Evolutionary conservation across 2,797 vertebrate species (phyloP).

Genomic region (Carduelis carduelis): DNA sequence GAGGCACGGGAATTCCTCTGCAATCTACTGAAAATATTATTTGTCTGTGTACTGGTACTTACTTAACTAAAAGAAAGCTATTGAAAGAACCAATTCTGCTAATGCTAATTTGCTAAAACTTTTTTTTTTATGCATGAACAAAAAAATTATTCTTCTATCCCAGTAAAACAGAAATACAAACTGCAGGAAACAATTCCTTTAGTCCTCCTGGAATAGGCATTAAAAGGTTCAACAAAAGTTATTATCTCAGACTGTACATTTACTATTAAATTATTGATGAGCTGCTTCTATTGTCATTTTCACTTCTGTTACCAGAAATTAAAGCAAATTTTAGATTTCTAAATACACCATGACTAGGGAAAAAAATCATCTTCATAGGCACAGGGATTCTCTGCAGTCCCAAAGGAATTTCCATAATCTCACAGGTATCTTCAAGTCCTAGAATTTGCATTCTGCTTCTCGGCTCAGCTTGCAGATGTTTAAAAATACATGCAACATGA

Average conservation of each 20-base stretch:
- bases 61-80: neutral
- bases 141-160: neutral
- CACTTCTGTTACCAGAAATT: neutral
- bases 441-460: constrained; percentile 48
- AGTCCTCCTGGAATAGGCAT: neutral
- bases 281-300: neutral
- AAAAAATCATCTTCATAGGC: neutral
- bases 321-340: constrained; percentile 14
- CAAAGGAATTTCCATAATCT: neutral
- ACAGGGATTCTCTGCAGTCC: neutral
- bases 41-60: neutral
- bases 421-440: constrained; percentile 7
- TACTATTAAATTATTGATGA: constrained; percentile 16
- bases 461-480: constrained; percentile 47
- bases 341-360: neutral
- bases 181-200: neutral
- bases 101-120: neutral
- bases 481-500: constrained; percentile 67
- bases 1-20: neutral
- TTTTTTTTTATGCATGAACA: neutral
- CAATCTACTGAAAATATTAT: neutral
- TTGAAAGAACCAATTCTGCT: neutral
- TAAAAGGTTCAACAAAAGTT: neutral
- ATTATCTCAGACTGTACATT: neutral
- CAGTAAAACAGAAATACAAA: neutral